Evolutionary conservation across 2,113 vertebrate genomes (phyloP), one percentile per base, ranked within the genome.

Genomic region (Silurus meridionalis): DNA sequence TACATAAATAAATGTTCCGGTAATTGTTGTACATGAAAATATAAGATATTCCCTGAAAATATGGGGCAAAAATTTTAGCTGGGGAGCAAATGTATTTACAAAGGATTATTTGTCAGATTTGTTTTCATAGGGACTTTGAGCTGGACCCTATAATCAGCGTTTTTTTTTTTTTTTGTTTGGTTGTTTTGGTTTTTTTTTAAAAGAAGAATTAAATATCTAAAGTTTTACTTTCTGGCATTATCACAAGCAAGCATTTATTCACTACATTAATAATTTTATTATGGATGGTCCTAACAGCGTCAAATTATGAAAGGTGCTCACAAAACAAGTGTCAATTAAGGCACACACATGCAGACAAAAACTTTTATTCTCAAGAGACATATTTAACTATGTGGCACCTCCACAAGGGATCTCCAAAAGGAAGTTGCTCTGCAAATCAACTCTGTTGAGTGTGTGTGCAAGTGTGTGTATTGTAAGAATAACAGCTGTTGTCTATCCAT

Each of bases 391-490:
- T 83, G 79, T 28, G 61, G 83, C 60, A 69, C 60, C 79, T 69
- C 61, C 69, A 61, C 48, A 14, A 52, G 46, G 8, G 55, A 52
- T 14, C 58, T 83, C 15, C 48, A n/a, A 66, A 88, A 2, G 60
- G n/a, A 85, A 87, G 82, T 71, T 85, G 83, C 71, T 69, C 61
- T 71, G 88, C 71, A 77, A 82, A 87, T 84, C 25, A 67, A 23
- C 61, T 84, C 15, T 57, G 25, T 57, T 64, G 48, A 55, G 13
- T 23, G 46, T 80, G 74, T 50, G 53, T 37, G 50, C 74, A 77
- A 25, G 10, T 23, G 82, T 67, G 48, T 61, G 52, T 74, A 19
- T 23, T 25, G 57, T 79, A 53, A 28, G 23, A 77, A 77, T 77
- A 57, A 17, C n/a, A n/a, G 52, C 74, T 55, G 50, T 25, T 78